phyloP scores from a whole-genome alignment of 1,140 invertebrate genomes.

The Matsumurasca onukii region DNA sequence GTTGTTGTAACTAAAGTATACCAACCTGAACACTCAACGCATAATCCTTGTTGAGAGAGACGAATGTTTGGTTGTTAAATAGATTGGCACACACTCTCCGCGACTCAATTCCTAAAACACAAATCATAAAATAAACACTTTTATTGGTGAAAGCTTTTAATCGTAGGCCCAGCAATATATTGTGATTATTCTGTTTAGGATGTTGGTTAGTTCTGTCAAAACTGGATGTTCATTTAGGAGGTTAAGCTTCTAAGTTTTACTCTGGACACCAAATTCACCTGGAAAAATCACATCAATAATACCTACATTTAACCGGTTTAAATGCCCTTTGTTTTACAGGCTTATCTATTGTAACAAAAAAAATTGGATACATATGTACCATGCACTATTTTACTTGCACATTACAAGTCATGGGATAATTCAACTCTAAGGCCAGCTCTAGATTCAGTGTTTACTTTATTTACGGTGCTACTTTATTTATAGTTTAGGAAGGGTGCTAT shows the following conservation, averaged over 20 bases:
- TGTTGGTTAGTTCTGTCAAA: background rate
- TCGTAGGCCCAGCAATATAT: background rate
- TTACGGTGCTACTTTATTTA: background rate
- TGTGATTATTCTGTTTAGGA: background rate
- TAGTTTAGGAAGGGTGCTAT: background rate
- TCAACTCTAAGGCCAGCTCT: background rate
- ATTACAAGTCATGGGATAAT: background rate
- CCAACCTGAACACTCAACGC: background rate
- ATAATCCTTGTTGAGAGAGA: constrained; percentile 13
- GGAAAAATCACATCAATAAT: no score
- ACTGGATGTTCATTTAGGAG: background rate
- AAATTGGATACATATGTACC: background rate
- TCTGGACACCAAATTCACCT: background rate
- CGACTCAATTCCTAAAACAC: constrained; percentile 5
- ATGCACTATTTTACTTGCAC: background rate
- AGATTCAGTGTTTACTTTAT: background rate
- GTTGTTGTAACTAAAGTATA: background rate
- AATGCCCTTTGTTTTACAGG: no score
- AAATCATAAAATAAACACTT: background rate
- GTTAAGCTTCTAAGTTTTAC: background rate
- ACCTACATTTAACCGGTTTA: background rate
- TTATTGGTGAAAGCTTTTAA: background rate
- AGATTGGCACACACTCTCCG: background rate
- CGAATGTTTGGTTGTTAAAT: constrained; percentile 11
- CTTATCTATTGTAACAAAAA: background rate